These are phyloP conservation scores for Pandemis corylana DNA, from an alignment of 2,888 invertebrate genomes.

Conservation along the genomic window DNA sequence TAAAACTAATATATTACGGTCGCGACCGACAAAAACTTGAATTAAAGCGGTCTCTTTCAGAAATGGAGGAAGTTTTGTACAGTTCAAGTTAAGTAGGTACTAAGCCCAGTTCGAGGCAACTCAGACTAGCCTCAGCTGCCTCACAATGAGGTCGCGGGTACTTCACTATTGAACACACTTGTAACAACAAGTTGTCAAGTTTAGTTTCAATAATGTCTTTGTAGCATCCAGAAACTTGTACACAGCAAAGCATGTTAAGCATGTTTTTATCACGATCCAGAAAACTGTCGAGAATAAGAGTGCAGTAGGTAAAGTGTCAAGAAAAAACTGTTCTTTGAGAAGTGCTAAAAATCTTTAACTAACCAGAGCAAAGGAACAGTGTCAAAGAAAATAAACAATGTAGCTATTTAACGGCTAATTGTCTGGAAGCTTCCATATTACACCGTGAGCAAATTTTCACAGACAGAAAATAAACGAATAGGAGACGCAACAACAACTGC, in stretches of 20 bases:
- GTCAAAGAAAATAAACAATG: not conserved
- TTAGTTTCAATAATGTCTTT: not conserved
- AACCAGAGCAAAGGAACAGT: not conserved
- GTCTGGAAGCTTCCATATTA: conserved; percentile 3
- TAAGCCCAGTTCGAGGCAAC: conserved; percentile 26
- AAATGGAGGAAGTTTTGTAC: conserved; percentile 25
- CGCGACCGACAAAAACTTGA: conserved; percentile 17
- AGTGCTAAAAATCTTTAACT: not conserved
- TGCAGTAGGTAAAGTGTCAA: too few relatives aligned
- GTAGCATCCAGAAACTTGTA: not conserved
- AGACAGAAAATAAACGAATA: conserved; percentile 21
- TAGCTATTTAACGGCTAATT: not conserved
- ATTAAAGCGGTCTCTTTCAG: conserved; percentile 33
- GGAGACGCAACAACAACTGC: conserved; percentile 29
- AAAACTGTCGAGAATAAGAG: too few relatives aligned
- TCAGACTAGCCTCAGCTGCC: conserved; percentile 8
- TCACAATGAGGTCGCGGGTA: conserved; percentile 5
- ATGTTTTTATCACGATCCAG: not conserved
- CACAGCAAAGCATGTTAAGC: not conserved
- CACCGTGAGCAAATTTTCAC: not conserved
- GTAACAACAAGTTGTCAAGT: not conserved
- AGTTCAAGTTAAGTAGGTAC: conserved; percentile 11
- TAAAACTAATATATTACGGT: conserved; percentile 13
- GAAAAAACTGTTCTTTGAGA: too few relatives aligned
- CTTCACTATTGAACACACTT: not conserved